Percentiles rank a stretch among this genome's conserved stretches.
phyloP scores from a whole-genome alignment of 2,888 invertebrate species.

The Dichetophora obliterata region DNA sequence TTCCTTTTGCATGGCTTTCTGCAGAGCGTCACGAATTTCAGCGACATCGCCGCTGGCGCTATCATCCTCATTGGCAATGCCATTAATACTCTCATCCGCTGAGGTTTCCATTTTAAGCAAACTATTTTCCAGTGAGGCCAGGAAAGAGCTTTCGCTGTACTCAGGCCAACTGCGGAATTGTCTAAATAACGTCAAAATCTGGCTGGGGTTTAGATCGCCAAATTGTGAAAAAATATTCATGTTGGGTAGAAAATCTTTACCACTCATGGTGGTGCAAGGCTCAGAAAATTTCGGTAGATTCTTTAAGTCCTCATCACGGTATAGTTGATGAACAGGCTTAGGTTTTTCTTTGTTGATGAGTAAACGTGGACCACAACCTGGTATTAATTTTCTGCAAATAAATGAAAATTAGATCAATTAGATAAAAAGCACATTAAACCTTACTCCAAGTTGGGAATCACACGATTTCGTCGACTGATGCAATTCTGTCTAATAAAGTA shows the following conservation, averaged over 20 bases:
- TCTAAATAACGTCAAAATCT: constrained; percentile 77
- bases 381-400: constrained; percentile 76
- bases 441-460: constrained; percentile 83
- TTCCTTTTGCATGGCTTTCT: background rate
- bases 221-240: constrained; percentile 81
- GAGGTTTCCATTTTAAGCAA: constrained; percentile 71
- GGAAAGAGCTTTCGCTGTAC: constrained; percentile 76
- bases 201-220: constrained; percentile 75
- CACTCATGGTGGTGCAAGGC: constrained; percentile 59
- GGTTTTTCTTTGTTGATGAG: constrained; percentile 67
- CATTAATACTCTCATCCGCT: constrained; percentile 59
- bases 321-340: constrained; percentile 42
- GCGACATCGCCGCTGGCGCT: constrained; percentile 3
- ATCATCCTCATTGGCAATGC: constrained; percentile 63
- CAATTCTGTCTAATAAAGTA: constrained; percentile 79
- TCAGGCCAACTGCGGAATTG: constrained; percentile 75
- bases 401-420: constrained; percentile 5
- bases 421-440: constrained; percentile 55
- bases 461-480: constrained; percentile 72
- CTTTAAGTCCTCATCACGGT: constrained; percentile 51
- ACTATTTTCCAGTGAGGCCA: constrained; percentile 76
- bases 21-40: background rate
- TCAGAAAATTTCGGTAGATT: constrained; percentile 60
- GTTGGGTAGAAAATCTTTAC: constrained; percentile 69
- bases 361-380: constrained; percentile 78